Base-by-base conservation (phyloP, 2,797 vertebrate genomes). In the Poeciliopsis infans region DNA sequence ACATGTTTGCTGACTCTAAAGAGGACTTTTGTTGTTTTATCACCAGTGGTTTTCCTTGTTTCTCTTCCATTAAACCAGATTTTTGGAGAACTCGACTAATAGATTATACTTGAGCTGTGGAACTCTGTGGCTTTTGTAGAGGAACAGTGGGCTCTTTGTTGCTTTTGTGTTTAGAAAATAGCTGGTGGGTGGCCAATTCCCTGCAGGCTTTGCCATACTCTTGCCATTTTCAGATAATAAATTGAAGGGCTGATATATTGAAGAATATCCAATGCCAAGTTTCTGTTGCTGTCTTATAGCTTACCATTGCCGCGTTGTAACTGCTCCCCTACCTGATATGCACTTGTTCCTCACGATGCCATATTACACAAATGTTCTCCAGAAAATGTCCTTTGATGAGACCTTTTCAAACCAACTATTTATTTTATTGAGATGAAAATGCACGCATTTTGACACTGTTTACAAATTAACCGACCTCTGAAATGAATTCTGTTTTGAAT, bases 101-200 rank as follows among this genome's bases (percentile, higher is more conserved):
- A 57, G 55, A 28, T 31, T 31, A 13, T 31, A 59, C 11, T 59
- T 28, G n/a, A 59, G 55, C n/a, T 28, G 25, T 59, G 55, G n/a
- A 57, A 13, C n/a, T 57, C n/a, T 28, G n/a, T 13, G 20, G n/a
- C n/a, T 28, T 13, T 59, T 59, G 55, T 13, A 59, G 55, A 59
- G 11, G 12, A 28, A 31, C n/a, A 28, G 55, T 59, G n/a, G n/a
- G 12, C 12, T 59, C 12, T 13, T 59, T 59, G n/a, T 59, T 59
- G n/a, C n/a, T 59, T 59, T 59, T 59, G 55, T 59, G 12, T 13
- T 59, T 59, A 61, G 57, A 61, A 61, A 61, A 18, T 61, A 61
- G 57, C 57, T 61, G 57, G n/a, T 61, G 57, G 28, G 57, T 61
- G 28, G 28, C 28, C 15, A 33, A 7, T 13, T 16, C 28, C 57